Percentiles rank a stretch among this genome's conserved stretches.
Conservation (phyloP, 2,888 invertebrate genomes). For the Eristalis intricaria region DNA sequence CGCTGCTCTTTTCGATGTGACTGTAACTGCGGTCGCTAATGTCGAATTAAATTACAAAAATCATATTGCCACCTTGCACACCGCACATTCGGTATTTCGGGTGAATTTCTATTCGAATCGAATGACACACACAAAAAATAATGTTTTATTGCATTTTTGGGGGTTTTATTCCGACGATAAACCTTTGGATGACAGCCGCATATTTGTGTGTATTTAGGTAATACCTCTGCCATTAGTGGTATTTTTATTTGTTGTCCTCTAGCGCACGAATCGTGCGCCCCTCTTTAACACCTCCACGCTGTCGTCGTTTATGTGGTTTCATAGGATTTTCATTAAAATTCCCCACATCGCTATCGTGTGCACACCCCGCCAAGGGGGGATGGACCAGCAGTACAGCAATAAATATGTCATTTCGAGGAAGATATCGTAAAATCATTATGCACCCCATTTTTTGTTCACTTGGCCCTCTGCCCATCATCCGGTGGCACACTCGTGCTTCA, state of each 20-base stretch:
- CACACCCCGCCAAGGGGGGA: background rate
- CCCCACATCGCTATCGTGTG: background rate
- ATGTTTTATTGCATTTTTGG: slow-evolving; percentile 49
- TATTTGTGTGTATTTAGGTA: slow-evolving; percentile 15
- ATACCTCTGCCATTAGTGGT: slow-evolving; percentile 15
- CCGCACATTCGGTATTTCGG: background rate
- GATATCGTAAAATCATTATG: slow-evolving; percentile 61
- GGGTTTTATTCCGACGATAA: slow-evolving; percentile 40
- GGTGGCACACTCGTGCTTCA: background rate
- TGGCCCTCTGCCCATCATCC: background rate
- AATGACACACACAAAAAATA: slow-evolving; percentile 6
- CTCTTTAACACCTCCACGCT: slow-evolving; percentile 45
- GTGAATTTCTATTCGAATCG: background rate
- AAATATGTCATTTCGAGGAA: slow-evolving; percentile 51
- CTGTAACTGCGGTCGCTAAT: background rate
- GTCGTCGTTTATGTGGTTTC: slow-evolving; percentile 25
- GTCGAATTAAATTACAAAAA: slow-evolving; percentile 17
- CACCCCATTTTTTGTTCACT: slow-evolving; percentile 28
- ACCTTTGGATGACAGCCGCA: background rate
- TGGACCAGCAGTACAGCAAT: slow-evolving; percentile 25
- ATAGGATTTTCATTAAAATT: slow-evolving; percentile 50
- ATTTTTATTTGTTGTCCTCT: slow-evolving; percentile 4
- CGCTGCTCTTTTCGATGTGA: background rate
- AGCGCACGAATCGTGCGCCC: slow-evolving; percentile 1
- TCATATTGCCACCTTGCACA: background rate